Conservation (phyloP, 2,113 vertebrate genomes). For the Falco punctatus region DNA sequence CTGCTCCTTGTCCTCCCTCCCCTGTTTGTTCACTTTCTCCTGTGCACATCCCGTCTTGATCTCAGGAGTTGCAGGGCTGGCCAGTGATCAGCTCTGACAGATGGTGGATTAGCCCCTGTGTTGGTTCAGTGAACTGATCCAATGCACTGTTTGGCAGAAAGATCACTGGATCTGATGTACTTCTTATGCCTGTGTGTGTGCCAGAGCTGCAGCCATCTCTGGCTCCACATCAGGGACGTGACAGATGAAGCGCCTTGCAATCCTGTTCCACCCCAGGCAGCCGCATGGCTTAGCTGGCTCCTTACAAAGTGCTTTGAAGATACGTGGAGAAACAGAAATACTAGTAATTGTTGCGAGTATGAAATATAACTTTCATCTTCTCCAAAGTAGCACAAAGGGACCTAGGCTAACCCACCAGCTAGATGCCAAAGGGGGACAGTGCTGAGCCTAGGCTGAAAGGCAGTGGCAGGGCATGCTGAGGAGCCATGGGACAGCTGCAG, state of each 20-base stretch:
- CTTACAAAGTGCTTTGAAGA: neutral
- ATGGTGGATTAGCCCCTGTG: neutral
- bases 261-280: neutral
- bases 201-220: neutral
- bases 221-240: neutral
- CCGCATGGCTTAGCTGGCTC: neutral
- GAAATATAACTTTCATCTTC: neutral
- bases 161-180: neutral
- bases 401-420: neutral
- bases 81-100: neutral
- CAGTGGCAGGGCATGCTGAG: fast-evolving
- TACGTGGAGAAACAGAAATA: neutral
- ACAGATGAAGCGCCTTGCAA: neutral
- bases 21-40: neutral
- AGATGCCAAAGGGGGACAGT: neutral
- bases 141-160: neutral
- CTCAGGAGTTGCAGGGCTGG: neutral
- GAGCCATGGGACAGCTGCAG: neutral
- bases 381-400: neutral
- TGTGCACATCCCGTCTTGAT: neutral
- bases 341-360: neutral
- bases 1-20: neutral
- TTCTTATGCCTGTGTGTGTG: neutral
- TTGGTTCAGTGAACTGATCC: slow-evolving; percentile 1
- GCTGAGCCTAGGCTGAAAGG: neutral